Base-by-base conservation (phyloP, 2,888 invertebrate species). In the Venusia cambrica region DNA sequence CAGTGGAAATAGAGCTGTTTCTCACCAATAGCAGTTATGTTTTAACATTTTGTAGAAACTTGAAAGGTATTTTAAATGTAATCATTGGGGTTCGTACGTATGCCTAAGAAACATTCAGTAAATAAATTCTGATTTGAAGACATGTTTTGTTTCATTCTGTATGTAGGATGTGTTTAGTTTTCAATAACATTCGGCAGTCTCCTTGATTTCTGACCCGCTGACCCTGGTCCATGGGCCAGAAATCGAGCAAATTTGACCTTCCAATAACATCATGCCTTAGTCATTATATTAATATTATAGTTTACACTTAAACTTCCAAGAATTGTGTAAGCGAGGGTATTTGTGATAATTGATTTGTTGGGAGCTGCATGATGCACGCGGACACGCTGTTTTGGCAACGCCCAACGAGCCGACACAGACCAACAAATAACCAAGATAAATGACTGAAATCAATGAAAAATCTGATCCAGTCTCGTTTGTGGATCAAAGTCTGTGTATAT, bases 41-140 rank as follows among this genome's bases (percentile, higher is more conserved):
- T 17, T 38, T 3, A 30, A 33, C 15, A 22, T 26, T 24, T 26
- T 19, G 26, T 38, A 22, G 25, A 19, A 24, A 24, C 21, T 26
- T 40, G 34, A 13, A 31, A 35, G 35, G 30, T 16, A 17, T 27
- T 14, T 20, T 25, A 18, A 15, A 34, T 33, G 24, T 34, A 33
- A 33, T 38, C 28, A 17, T 21, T 31, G 35, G 35, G 39, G 39
- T 40, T 31, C 22, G 31, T 27, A 29, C 15, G 29, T 29, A 30
- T 25, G 20, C 25, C 16, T 34, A 39, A 31, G 26, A 35, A 29
- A 29, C 11, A 25, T 30, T 33, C 30, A 35, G 19, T 24, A 8
- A 40, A 40, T 40, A 35, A 40, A 36, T 36, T 24, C 24, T 32
- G 35, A 35, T 35, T 30, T 5, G 31, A 38, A 30, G 30, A 24